phyloP scores from a whole-genome alignment of 1,140 invertebrate genomes.

The Drosophila teissieri region DNA sequence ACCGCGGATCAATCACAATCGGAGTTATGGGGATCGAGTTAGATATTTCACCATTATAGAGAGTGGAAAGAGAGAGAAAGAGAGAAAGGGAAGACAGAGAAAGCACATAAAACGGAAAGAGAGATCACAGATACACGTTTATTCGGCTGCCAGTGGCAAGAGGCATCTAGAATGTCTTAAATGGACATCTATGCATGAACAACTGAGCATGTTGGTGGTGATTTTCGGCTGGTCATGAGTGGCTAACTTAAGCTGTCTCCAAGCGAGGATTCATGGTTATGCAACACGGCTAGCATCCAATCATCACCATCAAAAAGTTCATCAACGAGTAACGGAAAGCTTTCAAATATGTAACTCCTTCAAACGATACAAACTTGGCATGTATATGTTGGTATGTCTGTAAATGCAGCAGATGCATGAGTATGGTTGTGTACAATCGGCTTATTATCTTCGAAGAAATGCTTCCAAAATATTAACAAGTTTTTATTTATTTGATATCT shows the following conservation, averaged over 20 bases:
- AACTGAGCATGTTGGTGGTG: slow-evolving; percentile 43
- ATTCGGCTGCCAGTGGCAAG: slow-evolving; percentile 47
- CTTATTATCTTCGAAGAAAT: background rate
- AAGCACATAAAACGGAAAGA: slow-evolving; percentile 76
- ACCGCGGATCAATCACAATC: slow-evolving; percentile 12
- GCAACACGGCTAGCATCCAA: slow-evolving; percentile 24
- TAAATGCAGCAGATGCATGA: slow-evolving; percentile 18
- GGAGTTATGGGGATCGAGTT: slow-evolving; percentile 26
- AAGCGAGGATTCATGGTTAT: slow-evolving; percentile 40
- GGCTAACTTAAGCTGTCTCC: slow-evolving; percentile 56
- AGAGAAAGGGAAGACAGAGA: slow-evolving; percentile 55
- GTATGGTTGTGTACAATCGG: slow-evolving; percentile 5
- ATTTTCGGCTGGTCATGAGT: slow-evolving; percentile 32
- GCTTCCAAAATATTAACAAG: background rate
- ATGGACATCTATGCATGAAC: slow-evolving; percentile 37
- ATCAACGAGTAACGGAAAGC: slow-evolving; percentile 46
- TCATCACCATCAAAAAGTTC: slow-evolving; percentile 33
- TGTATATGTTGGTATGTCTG: slow-evolving; percentile 18
- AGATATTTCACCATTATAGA: slow-evolving; percentile 19
- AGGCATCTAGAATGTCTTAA: slow-evolving; percentile 55
- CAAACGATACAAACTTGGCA: slow-evolving; percentile 16
- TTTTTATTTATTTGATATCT: too few species aligned
- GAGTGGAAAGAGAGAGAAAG: slow-evolving; percentile 36
- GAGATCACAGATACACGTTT: slow-evolving; percentile 78
- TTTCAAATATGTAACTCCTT: slow-evolving; percentile 26